A percentile compares a stretch with the other conserved stretches of the same genome.
These are phyloP conservation scores for Tursiops truncatus DNA, from an alignment of 2,113 vertebrate species.

Conservation along the genomic window DNA sequence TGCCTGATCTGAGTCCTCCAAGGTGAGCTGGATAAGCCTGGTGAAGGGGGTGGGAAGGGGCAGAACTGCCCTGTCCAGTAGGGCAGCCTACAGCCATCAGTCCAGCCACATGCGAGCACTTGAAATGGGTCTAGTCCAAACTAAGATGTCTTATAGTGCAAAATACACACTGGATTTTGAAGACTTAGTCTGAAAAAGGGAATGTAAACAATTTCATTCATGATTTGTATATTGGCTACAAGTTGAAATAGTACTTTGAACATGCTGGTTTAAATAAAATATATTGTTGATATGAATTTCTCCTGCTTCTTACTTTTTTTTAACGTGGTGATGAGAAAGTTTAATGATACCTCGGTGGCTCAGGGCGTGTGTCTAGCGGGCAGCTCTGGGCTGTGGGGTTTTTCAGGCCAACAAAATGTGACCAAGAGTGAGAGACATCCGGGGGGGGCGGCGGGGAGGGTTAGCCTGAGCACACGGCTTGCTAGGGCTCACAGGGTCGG, in stretches of 20 bases:
- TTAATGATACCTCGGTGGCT: background rate
- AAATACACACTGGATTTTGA: background rate
- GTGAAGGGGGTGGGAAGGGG: background rate
- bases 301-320: background rate
- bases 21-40: background rate
- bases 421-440: background rate
- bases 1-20: background rate
- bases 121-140: background rate
- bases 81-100: background rate
- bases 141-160: background rate
- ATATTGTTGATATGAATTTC: background rate
- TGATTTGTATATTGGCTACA: background rate
- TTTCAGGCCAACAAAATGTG: background rate
- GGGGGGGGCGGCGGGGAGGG: background rate
- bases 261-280: background rate
- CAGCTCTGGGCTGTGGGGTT: background rate
- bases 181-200: background rate
- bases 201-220: background rate
- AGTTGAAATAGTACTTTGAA: background rate
- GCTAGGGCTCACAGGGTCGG: accelerated
- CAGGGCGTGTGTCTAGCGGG: background rate
- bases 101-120: background rate
- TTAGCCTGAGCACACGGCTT: accelerated
- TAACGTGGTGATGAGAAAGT: background rate
- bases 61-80: accelerated